Evolutionary conservation across 2,113 vertebrate genomes (phyloP), one percentile per base, ranked within the genome.

Genomic region (Channa maculata): DNA sequence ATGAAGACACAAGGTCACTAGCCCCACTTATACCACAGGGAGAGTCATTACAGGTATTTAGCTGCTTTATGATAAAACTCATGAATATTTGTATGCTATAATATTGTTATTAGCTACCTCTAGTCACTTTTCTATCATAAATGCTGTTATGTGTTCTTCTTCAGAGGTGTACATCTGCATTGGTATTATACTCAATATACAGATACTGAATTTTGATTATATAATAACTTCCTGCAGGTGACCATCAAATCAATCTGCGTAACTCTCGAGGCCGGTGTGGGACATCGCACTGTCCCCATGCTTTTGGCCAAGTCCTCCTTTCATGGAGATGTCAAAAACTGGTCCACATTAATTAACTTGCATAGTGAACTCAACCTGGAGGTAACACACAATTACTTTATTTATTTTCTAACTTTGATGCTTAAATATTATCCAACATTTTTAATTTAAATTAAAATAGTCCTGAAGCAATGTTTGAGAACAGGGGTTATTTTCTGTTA

Each of bases 201-300:
- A 36, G 6, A 46, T 48, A 3, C 8, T 24, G 5, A 13, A 65
- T 48, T 45, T 41, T 64, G 2, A 24, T 7, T 55, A 8, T 15
- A 8, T 13, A 48, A 66, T 13, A 65, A 52, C 8, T 85, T 46
- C 8, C 41, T 82, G 43, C 61, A 93, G 92, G 79, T 97, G 65
- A 90, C 44, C 59, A 93, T 99, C 86, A 93, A 94, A 71, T 97
- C 96, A 45, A 94, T 99, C 87, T 96, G 97, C 84, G 12, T 99
- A 65, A 98, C 97, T 55, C 94, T 99, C 75, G 98, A 99, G 92
- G 98, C 97, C 70, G 98, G 98, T 2, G 91, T 99, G 82, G 98
- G 98, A 37, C 97, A 99, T 66, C 95, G 94, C 87, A 99, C 97
- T 3, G 90, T 98, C 54, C 98, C 98, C n/a, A 98, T 99, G 96